phyloP scores from a whole-genome alignment of 2,797 vertebrate species.

The Pseudochromis fuscus region DNA sequence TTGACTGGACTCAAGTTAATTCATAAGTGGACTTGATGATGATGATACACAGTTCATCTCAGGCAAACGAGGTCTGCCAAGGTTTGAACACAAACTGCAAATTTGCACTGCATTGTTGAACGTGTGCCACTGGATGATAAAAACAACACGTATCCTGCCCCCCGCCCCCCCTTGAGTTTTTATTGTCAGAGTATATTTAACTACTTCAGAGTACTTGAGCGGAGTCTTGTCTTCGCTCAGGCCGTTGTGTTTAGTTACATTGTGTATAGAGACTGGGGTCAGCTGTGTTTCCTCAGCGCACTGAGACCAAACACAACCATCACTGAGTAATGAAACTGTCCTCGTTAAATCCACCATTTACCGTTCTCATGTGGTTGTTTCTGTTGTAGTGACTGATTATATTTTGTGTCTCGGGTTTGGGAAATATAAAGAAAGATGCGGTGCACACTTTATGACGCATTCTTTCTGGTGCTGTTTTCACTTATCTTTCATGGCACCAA shows the following conservation, averaged over 20 bases:
- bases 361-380: conserved; percentile 30
- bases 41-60: conserved; percentile 32
- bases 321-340: conserved; percentile 73
- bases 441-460: conserved; percentile 20
- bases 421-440: conserved; percentile 35
- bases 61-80: conserved; percentile 31
- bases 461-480: conserved; percentile 57
- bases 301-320: conserved; percentile 69
- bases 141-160: conserved; percentile 7
- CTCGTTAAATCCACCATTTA: conserved; percentile 68
- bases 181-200: conserved; percentile 45
- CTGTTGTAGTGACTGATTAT: conserved; percentile 34
- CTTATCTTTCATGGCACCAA: conserved; percentile 31
- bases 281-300: conserved; percentile 66
- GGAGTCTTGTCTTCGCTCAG: conserved; percentile 26
- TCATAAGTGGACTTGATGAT: conserved; percentile 15
- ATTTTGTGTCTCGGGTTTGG: conserved; percentile 32
- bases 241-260: conserved; percentile 57
- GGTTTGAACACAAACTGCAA: conserved; percentile 37
- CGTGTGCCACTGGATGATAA: conserved; percentile 23
- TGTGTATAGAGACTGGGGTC: conserved; percentile 70
- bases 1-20: conserved; percentile 11
- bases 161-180: conserved; percentile 4
- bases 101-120: conserved; percentile 34
- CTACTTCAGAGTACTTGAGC: conserved; percentile 35